Conservation (phyloP, 2,888 invertebrate genomes). For the Diadromus collaris region DNA sequence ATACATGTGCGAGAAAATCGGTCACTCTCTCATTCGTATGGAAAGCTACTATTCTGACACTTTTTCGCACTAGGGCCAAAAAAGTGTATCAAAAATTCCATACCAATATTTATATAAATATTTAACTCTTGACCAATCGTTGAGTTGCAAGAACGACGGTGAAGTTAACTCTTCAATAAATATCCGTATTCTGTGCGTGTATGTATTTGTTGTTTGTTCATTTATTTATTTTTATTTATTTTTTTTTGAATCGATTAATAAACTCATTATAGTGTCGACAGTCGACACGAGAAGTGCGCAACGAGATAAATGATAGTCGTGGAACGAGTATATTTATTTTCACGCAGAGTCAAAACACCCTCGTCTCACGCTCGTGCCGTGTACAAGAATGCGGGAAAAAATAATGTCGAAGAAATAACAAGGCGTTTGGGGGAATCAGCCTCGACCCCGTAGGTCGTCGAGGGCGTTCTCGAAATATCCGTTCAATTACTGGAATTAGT, state of each 20-base stretch:
- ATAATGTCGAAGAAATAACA: conserved; percentile 28
- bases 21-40: no score
- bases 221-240: neutral
- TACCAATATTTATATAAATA: conserved; percentile 1
- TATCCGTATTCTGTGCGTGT: no score
- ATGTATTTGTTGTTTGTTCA: no score
- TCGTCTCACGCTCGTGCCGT: conserved; percentile 24
- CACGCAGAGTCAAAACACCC: conserved; percentile 58
- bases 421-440: conserved; percentile 19
- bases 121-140: neutral
- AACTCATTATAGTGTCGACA: neutral
- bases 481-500: conserved; percentile 74
- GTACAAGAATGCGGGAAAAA: neutral
- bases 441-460: conserved; percentile 39
- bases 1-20: no score
- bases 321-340: conserved; percentile 55
- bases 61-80: no score
- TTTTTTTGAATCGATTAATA: neutral
- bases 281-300: conserved; percentile 24
- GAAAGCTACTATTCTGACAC: no score
- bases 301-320: conserved; percentile 33
- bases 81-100: no score
- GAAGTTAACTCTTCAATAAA: conserved; percentile 12
- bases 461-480: conserved; percentile 64
- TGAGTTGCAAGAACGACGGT: no score